Percentiles rank a stretch among this genome's conserved stretches.
phyloP scores from a whole-genome alignment of 2,888 invertebrate species.

The Brachyopa scutellaris region DNA sequence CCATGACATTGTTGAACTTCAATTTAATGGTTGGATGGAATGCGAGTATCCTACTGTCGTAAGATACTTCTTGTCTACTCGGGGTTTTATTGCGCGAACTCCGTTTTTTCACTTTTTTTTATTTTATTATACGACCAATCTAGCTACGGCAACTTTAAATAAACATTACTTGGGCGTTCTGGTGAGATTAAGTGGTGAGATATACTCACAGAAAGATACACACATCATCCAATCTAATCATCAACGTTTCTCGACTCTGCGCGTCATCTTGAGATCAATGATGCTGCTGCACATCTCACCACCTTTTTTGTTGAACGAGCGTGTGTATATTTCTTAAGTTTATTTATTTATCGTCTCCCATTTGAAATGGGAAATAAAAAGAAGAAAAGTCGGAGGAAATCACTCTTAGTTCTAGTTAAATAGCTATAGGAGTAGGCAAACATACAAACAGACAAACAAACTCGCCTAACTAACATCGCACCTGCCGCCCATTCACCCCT shows the following conservation, averaged over 20 bases:
- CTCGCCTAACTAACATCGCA: conserved; percentile 53
- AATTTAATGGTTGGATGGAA: conserved; percentile 59
- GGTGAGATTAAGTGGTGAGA: conserved; percentile 64
- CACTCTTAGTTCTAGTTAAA: conserved; percentile 56
- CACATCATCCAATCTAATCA: conserved; percentile 36
- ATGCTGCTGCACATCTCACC: conserved; percentile 1
- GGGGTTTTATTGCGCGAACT: conserved; percentile 42
- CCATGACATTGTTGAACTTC: conserved; percentile 64
- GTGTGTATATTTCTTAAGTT: conserved; percentile 24
- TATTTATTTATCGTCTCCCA: conserved; percentile 34
- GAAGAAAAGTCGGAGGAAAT: conserved; percentile 30
- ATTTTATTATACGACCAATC: conserved; percentile 27
- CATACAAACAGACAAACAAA: conserved; percentile 51
- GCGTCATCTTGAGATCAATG: conserved; percentile 49
- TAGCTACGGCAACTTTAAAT: conserved; percentile 51
- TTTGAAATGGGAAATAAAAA: conserved; percentile 28
- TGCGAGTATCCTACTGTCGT: conserved; percentile 12
- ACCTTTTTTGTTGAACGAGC: conserved; percentile 43
- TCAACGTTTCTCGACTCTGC: conserved; percentile 17
- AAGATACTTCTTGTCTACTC: conserved; percentile 38
- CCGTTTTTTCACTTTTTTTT: background rate
- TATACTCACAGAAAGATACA: conserved; percentile 38
- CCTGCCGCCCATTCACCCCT: conserved; percentile 57
- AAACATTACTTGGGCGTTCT: conserved; percentile 53
- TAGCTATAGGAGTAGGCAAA: conserved; percentile 57